Evolutionary conservation across 2,797 vertebrate species (phyloP), one percentile per base, ranked within the genome.

Genomic region (Lerista edwardsae): DNA sequence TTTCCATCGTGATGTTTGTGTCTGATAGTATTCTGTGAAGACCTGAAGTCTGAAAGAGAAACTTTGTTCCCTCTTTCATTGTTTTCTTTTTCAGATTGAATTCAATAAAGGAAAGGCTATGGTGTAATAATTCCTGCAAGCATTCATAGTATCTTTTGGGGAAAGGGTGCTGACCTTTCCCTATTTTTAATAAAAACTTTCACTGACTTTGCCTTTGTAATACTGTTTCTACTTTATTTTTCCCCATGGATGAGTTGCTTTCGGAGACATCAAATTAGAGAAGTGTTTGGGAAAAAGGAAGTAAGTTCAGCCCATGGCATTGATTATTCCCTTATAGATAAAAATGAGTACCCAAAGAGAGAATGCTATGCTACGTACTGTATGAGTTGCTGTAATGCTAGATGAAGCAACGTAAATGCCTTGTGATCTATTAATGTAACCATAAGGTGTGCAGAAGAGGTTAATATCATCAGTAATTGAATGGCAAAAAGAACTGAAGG

Each of bases 41-140:
- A 67, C 59, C 44, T 84, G 27, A 5, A 31, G 25, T 23, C 3
- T 34, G 74, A 61, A 87, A 91, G 86, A 84, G 75, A 89, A 64
- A 79, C 57, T 89, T 87, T 0, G 0, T 25, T 65, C 85, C 84
- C 87, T 47, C 25, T 80, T 83, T 83, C 68, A 84, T 89, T 82
- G 4, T 78, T 87, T 79, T 3, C 0, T 88, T 85, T 90, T 88
- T 88, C 55, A 59, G 74, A 81, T 92, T 87, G 82, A 94, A 90
- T 94, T 96, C 94, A 94, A 88, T 94, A 95, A 94, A 82, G 86
- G 94, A 95, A 93, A 87, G 71, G 59, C 92, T 79, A 80, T 89
- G 79, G 86, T 93, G 89, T 91, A 93, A 90, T 94, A 93, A 93
- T 93, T 95, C 86, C 84, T 92, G 90, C 91, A 93, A 91, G 85